Conservation (phyloP, 2,113 vertebrate genomes). For the Bolborhynchus lineola region DNA sequence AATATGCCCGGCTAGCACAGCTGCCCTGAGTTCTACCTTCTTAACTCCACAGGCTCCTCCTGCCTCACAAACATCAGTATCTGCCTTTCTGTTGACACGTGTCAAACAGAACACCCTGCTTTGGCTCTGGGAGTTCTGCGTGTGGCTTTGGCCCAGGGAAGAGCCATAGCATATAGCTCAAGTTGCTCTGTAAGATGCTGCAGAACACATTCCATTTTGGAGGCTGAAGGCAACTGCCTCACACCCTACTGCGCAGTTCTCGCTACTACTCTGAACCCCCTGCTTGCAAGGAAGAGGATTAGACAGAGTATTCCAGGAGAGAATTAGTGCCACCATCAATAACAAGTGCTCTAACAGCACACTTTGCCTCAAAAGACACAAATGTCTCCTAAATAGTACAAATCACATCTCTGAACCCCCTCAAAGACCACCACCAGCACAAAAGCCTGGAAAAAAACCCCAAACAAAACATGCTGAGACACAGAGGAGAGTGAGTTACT, state of each 20-base stretch:
- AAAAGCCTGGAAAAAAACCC: not conserved
- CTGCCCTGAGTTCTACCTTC: not conserved
- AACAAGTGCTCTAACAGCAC: not conserved
- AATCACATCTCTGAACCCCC: not conserved
- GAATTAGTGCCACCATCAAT: not conserved
- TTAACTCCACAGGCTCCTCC: not conserved
- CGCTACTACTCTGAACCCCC: not conserved
- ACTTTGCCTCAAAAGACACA: not conserved
- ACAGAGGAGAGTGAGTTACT: not conserved
- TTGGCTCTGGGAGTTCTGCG: not conserved
- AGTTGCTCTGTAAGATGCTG: not conserved
- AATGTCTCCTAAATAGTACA: not conserved
- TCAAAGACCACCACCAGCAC: not conserved
- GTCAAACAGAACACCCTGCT: not conserved
- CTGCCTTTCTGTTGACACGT: not conserved
- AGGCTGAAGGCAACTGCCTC: not conserved
- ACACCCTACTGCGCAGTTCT: not conserved
- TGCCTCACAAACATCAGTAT: fast-evolving
- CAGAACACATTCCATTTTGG: not conserved
- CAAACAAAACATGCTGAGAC: not conserved
- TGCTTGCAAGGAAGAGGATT: not conserved
- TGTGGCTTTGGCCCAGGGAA: not conserved
- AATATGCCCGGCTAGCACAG: not conserved
- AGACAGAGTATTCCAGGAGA: not conserved
- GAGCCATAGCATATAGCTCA: not conserved